These are phyloP conservation scores for Melitaea athalia DNA, from an alignment of 2,888 invertebrate species.

Conservation along the genomic window DNA sequence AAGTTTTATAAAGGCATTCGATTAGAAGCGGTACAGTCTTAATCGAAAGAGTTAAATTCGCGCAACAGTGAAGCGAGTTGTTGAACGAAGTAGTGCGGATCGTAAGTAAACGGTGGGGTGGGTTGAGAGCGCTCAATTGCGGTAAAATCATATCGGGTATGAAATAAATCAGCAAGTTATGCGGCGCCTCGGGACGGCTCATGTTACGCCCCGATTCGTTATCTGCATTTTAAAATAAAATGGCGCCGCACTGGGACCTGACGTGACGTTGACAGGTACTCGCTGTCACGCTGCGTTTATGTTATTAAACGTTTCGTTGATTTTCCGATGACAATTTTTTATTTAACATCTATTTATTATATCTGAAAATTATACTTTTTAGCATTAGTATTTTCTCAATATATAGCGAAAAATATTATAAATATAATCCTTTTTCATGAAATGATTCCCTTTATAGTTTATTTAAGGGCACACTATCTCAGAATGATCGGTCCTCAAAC, in stretches of 20 bases:
- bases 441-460: slow-evolving; percentile 35
- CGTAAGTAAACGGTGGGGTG: slow-evolving; percentile 44
- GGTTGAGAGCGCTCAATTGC: slow-evolving; percentile 65
- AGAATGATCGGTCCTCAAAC: slow-evolving; percentile 43
- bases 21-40: slow-evolving; percentile 22
- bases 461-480: slow-evolving; percentile 29
- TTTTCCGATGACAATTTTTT: slow-evolving; percentile 34
- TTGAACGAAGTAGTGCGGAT: slow-evolving; percentile 38
- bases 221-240: slow-evolving; percentile 77
- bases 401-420: slow-evolving; percentile 1
- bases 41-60: slow-evolving; percentile 38
- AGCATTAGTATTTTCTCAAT: too few relatives aligned
- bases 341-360: slow-evolving; percentile 16
- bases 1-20: slow-evolving; percentile 8
- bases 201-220: slow-evolving; percentile 76
- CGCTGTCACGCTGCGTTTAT: slow-evolving; percentile 53
- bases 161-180: slow-evolving; percentile 75
- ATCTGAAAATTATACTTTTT: not conserved
- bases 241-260: slow-evolving; percentile 67
- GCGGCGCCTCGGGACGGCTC: slow-evolving; percentile 65
- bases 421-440: slow-evolving; percentile 15
- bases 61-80: slow-evolving; percentile 11
- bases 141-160: slow-evolving; percentile 76
- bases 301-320: slow-evolving; percentile 38
- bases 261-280: slow-evolving; percentile 74